Percentiles rank a stretch among this genome's conserved stretches.
These are phyloP conservation scores for Caenorhabditis wallacei DNA, from an alignment of 2,888 invertebrate genomes.

Conservation along the genomic window DNA sequence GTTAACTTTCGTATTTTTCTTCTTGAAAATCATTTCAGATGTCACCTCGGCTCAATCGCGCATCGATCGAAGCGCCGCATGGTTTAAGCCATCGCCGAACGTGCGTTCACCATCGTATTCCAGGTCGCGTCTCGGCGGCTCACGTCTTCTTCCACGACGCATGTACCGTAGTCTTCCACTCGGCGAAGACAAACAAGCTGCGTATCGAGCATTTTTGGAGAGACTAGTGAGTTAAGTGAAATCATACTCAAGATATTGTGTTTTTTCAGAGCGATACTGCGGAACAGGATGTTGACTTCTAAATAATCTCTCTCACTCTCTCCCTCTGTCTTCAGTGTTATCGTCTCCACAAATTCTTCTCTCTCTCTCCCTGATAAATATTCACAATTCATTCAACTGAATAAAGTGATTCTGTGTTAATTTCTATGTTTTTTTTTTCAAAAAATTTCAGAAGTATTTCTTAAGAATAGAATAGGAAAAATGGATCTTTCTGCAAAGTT, in stretches of 20 bases:
- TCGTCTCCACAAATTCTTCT: no score
- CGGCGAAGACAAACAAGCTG: conserved; percentile 6
- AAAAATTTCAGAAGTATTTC: background rate
- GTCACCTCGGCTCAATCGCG: conserved; percentile 51
- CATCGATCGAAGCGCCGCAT: conserved; percentile 59
- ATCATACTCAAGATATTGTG: background rate
- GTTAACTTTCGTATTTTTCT: background rate
- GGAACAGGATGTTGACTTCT: conserved; percentile 26
- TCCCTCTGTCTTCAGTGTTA: no score
- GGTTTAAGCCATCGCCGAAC: conserved; percentile 62
- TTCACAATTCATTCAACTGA: conserved; percentile 1
- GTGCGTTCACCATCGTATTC: conserved; percentile 56
- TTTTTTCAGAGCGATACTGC: conserved; percentile 1
- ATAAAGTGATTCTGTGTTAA: conserved; percentile 33
- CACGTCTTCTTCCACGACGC: conserved; percentile 60
- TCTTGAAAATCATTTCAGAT: conserved; percentile 32
- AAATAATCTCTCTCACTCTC: background rate
- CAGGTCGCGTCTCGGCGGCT: conserved; percentile 56
- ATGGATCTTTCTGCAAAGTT: background rate
- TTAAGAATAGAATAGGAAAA: no score
- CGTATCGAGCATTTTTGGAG: conserved; percentile 34
- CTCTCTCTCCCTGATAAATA: background rate
- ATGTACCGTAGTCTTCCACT: conserved; percentile 60
- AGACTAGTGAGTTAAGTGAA: conserved; percentile 18
- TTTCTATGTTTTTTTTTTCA: background rate